These are phyloP conservation scores for Acleris sparsana DNA, from an alignment of 2,888 invertebrate species.

Conservation along the genomic window DNA sequence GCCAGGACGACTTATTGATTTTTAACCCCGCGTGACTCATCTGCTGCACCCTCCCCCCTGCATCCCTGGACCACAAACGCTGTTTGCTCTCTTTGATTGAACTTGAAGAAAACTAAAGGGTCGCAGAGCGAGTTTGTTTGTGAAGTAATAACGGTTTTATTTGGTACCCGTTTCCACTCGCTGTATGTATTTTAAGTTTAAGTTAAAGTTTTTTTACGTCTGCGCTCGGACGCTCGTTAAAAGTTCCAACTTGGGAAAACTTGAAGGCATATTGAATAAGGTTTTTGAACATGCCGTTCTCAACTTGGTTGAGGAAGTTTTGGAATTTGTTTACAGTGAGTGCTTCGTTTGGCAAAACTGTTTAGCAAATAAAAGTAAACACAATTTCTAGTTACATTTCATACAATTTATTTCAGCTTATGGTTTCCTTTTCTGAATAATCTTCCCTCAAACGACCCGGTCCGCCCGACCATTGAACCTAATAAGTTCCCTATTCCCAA, in stretches of 20 bases:
- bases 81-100: slow-evolving; percentile 77
- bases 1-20: slow-evolving; percentile 72
- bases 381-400: no score
- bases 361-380: no score
- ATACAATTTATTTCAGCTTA: background rate
- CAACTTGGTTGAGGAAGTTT: slow-evolving; percentile 15
- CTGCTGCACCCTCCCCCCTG: slow-evolving; percentile 55
- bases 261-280: slow-evolving; percentile 35
- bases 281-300: slow-evolving; percentile 31
- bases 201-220: slow-evolving; percentile 44
- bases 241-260: slow-evolving; percentile 45
- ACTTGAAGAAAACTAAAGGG: slow-evolving; percentile 65
- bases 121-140: slow-evolving; percentile 56
- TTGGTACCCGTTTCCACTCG: slow-evolving; percentile 46
- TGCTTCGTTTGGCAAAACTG: slow-evolving; percentile 14
- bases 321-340: slow-evolving; percentile 17
- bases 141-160: slow-evolving; percentile 64
- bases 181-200: slow-evolving; percentile 45
- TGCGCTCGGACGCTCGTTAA: slow-evolving; percentile 60
- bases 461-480: slow-evolving; percentile 42
- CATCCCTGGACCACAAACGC: slow-evolving; percentile 54
- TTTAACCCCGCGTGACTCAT: slow-evolving; percentile 75
- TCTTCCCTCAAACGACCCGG: background rate
- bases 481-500: slow-evolving; percentile 55
- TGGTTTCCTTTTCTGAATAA: background rate